Conservation (phyloP, 1,140 invertebrate genomes). For the Dendrolimus punctatus region DNA sequence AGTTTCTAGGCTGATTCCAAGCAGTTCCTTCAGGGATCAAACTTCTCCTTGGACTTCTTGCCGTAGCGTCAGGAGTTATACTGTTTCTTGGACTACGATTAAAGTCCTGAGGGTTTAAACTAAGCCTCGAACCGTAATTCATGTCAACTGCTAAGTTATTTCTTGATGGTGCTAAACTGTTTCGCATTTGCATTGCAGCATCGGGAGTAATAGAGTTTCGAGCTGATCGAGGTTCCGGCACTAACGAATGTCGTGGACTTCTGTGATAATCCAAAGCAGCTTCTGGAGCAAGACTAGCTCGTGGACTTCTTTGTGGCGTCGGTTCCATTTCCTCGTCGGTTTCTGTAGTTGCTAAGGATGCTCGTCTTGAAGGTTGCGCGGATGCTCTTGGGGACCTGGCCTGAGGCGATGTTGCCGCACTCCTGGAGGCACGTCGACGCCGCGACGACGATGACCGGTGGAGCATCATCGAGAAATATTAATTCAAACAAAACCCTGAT, state of each 20-base stretch:
- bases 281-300: slow-evolving; percentile 76
- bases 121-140: slow-evolving; percentile 68
- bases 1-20: slow-evolving; percentile 68
- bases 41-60: slow-evolving; percentile 74
- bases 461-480: slow-evolving; percentile 65
- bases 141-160: slow-evolving; percentile 75
- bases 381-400: slow-evolving; percentile 63
- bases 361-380: slow-evolving; percentile 54
- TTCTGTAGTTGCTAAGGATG: slow-evolving; percentile 55
- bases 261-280: slow-evolving; percentile 73
- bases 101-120: slow-evolving; percentile 73
- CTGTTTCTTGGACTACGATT: slow-evolving; percentile 78
- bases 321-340: slow-evolving; percentile 65
- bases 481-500: neutral
- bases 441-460: slow-evolving; percentile 77
- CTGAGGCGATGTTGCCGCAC: slow-evolving; percentile 76
- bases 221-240: slow-evolving; percentile 72
- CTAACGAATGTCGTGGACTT: slow-evolving; percentile 75
- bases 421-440: slow-evolving; percentile 76
- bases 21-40: slow-evolving; percentile 72
- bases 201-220: slow-evolving; percentile 75
- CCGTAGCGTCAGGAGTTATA: slow-evolving; percentile 70
- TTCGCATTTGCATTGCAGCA: slow-evolving; percentile 63
- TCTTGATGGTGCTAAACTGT: slow-evolving; percentile 72
- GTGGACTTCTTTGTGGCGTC: slow-evolving; percentile 72